phyloP scores from a whole-genome alignment of 2,888 invertebrate species.

The Caenorhabditis angaria region DNA sequence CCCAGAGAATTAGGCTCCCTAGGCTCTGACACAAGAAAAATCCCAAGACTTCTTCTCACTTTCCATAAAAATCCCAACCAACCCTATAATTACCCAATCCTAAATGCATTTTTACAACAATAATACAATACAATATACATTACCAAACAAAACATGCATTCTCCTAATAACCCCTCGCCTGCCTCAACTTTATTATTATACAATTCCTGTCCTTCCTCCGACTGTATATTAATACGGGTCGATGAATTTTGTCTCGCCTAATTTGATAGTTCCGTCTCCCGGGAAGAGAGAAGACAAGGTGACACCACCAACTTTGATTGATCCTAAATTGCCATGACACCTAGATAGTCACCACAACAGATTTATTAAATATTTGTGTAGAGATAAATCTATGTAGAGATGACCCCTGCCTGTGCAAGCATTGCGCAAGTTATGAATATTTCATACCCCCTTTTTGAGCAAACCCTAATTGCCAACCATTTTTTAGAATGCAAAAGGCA shows the following conservation, averaged over 20 bases:
- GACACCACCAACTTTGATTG: neutral
- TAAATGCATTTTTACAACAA: no score
- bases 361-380: no score
- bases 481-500: neutral
- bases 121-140: no score
- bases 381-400: no score
- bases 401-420: neutral
- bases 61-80: no score
- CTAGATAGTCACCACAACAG: no score
- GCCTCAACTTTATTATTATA: neutral
- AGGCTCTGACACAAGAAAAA: no score
- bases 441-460: no score
- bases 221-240: slow-evolving; percentile 1
- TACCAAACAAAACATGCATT: no score
- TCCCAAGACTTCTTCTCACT: no score
- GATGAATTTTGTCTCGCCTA: neutral
- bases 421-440: neutral
- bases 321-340: slow-evolving; percentile 4
- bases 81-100: no score
- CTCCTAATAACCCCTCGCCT: neutral
- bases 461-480: neutral
- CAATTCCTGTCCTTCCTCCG: slow-evolving; percentile 1
- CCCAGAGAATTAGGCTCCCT: no score
- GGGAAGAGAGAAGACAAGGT: neutral
- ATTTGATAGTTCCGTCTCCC: slow-evolving; percentile 3